A percentile compares a stretch with the other conserved stretches of the same genome.
Evolutionary conservation across 2,113 vertebrate genomes (phyloP).

Genomic region (Stegostoma tigrinum): DNA sequence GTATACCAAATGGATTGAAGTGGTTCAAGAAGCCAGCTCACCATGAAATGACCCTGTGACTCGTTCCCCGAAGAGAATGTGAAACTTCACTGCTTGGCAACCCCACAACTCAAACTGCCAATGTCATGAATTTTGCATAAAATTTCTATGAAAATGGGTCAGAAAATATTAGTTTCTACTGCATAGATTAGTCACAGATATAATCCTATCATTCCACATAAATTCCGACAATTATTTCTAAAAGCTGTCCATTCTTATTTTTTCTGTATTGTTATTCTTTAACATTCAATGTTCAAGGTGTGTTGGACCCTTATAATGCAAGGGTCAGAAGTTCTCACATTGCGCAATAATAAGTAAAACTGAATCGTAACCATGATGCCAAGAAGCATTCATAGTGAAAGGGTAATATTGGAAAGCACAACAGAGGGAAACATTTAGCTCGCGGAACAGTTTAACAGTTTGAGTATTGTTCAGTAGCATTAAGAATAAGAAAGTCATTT

Average conservation of each 20-base stretch:
- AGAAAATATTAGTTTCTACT: background rate
- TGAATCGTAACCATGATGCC: background rate
- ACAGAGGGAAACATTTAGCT: background rate
- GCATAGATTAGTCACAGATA: background rate
- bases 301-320: background rate
- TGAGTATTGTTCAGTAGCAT: background rate
- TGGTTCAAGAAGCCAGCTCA: too few relatives aligned
- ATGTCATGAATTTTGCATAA: background rate
- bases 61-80: background rate
- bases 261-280: background rate
- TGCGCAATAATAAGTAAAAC: background rate
- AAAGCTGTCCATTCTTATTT: background rate
- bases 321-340: background rate
- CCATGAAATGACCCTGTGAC: background rate
- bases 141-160: background rate
- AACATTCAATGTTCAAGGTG: background rate
- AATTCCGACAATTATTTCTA: background rate
- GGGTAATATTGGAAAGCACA: background rate
- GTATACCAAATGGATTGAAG: background rate
- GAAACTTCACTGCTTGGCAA: background rate
- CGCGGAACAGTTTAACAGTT: background rate
- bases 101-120: background rate
- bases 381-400: background rate
- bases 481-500: background rate
- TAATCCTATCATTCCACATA: background rate